A percentile compares a stretch with the other conserved stretches of the same genome.
Conservation (phyloP, 2,113 vertebrate species). For the Mesembrinibis cayennensis region DNA sequence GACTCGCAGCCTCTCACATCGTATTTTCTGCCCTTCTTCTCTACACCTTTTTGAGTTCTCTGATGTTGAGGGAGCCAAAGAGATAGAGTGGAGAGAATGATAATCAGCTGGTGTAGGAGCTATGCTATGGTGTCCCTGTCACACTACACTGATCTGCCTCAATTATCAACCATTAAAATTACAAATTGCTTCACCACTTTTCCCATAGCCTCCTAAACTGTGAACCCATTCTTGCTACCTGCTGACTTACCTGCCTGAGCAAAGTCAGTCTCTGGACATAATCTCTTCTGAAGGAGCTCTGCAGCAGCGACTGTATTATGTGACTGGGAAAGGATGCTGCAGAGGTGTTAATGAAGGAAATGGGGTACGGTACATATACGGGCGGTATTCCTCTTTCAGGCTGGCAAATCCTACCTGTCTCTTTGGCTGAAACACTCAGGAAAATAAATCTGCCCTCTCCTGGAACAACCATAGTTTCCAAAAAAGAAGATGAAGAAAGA, state of each 20-base stretch:
- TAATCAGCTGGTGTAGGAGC: neutral
- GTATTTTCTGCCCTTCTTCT: slow-evolving; percentile 28
- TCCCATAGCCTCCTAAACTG: neutral
- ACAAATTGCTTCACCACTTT: neutral
- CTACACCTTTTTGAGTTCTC: slow-evolving; percentile 11
- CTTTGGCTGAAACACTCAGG: neutral
- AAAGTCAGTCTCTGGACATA: neutral
- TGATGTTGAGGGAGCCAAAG: slow-evolving; percentile 2
- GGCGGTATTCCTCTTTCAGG: too few relatives aligned
- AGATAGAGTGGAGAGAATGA: neutral
- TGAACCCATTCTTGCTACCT: neutral
- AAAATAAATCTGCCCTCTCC: neutral
- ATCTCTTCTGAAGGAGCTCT: neutral
- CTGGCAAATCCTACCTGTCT: neutral
- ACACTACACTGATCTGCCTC: neutral
- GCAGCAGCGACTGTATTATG: neutral
- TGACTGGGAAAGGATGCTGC: neutral
- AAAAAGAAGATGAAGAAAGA: neutral
- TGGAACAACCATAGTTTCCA: neutral
- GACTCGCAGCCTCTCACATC: neutral
- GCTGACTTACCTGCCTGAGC: neutral
- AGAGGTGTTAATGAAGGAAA: neutral
- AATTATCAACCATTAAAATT: neutral
- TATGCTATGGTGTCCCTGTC: neutral
- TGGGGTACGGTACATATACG: neutral